A percentile compares a stretch with the other conserved stretches of the same genome.
Evolutionary conservation across 2,888 invertebrate species (phyloP).

Genomic region (Tipula vernalis): DNA sequence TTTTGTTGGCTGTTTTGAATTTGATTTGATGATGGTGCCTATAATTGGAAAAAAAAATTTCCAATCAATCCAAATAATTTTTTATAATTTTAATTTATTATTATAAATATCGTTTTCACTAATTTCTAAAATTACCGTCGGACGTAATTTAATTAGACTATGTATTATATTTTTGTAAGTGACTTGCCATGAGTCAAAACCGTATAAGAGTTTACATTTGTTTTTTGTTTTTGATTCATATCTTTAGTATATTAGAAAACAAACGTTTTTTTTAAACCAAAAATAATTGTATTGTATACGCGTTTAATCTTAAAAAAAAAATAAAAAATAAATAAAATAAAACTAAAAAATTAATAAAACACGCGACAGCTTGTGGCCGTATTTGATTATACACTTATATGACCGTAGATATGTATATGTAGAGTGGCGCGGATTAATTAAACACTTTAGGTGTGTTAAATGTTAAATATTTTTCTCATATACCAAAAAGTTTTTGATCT

Average conservation of each 20-base stretch:
- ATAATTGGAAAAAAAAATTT: not conserved
- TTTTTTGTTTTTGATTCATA: not conserved
- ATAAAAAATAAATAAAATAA: not conserved
- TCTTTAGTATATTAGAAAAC: not conserved
- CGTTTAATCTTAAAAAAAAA: not conserved
- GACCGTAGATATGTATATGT: not conserved
- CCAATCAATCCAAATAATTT: not conserved
- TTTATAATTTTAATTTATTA: not conserved
- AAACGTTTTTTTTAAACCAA: not conserved
- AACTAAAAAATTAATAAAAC: not conserved
- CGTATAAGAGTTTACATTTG: not conserved
- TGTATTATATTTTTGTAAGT: not conserved
- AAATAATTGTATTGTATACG: not conserved
- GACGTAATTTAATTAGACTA: not conserved
- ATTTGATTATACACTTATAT: not conserved
- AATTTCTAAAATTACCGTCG: not conserved
- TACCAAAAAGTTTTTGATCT: not conserved
- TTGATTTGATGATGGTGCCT: conserved; percentile 6
- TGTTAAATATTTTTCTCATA: not conserved
- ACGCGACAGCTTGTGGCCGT: not conserved
- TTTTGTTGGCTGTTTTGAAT: not conserved
- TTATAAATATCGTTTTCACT: not conserved
- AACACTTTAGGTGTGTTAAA: not conserved
- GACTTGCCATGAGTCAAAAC: not conserved
- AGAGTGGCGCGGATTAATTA: not conserved